Evolutionary conservation across 2,113 vertebrate species (phyloP).

Genomic region (Larimichthys crocea): DNA sequence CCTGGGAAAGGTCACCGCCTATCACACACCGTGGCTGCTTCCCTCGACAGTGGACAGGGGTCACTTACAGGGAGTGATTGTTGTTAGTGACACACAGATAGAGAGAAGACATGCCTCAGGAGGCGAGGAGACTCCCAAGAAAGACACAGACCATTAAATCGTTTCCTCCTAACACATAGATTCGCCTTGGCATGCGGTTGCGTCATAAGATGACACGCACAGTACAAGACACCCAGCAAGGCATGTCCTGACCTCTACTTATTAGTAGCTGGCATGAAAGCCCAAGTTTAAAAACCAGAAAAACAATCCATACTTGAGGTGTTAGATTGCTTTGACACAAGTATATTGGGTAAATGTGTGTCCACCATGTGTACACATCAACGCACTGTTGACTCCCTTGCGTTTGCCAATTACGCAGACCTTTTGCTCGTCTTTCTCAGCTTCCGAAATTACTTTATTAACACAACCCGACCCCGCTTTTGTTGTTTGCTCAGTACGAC

Average conservation of each 20-base stretch:
- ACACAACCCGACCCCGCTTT: conserved; percentile 40
- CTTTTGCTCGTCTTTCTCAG: conserved; percentile 35
- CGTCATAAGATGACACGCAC: conserved; percentile 14
- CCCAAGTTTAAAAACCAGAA: conserved; percentile 45
- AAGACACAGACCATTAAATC: conserved; percentile 22
- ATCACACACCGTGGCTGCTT: background rate
- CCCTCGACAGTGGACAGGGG: conserved; percentile 1
- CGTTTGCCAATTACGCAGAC: conserved; percentile 42
- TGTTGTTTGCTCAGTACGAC: conserved; percentile 49
- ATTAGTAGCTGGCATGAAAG: conserved; percentile 69
- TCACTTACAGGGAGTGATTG: conserved; percentile 27
- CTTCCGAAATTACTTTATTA: conserved; percentile 60
- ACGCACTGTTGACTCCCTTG: conserved; percentile 5
- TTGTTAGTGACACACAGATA: conserved; percentile 30
- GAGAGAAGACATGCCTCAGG: conserved; percentile 13
- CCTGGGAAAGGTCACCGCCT: conserved; percentile 15
- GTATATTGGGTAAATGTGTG: conserved; percentile 1
- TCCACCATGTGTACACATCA: conserved; percentile 16
- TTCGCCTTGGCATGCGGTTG: conserved; percentile 29
- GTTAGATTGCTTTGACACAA: conserved; percentile 36
- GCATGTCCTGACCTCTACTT: conserved; percentile 10
- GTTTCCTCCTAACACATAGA: background rate
- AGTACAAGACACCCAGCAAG: background rate
- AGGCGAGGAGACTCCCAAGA: background rate
- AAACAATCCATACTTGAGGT: conserved; percentile 27